Percentiles rank a stretch among this genome's conserved stretches.
Evolutionary conservation across 2,113 vertebrate genomes (phyloP).

Genomic region (Cynocephalus volans): DNA sequence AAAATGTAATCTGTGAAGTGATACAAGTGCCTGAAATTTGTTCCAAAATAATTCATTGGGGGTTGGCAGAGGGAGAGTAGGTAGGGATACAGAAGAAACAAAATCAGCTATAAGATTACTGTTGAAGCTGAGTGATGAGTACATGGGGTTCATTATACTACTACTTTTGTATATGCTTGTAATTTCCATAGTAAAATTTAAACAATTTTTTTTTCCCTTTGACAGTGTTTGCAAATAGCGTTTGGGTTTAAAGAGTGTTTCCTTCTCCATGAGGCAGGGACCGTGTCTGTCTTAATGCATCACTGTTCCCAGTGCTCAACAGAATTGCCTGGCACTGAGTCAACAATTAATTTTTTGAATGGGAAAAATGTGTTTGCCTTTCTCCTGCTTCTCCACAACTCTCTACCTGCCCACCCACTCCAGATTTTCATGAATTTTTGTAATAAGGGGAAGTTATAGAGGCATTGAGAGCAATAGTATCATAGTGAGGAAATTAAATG

Average conservation of each 20-base stretch:
- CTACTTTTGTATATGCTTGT: neutral
- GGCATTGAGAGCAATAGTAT: neutral
- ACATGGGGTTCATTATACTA: neutral
- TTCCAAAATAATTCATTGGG: neutral
- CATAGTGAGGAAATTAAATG: neutral
- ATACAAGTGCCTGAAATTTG: neutral
- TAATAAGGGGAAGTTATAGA: neutral
- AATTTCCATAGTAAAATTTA: neutral
- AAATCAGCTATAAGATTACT: neutral
- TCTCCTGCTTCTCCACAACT: neutral
- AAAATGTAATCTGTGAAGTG: neutral
- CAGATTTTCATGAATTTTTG: neutral
- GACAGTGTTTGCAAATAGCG: neutral
- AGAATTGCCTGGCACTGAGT: neutral
- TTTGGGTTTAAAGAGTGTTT: constrained; percentile 40
- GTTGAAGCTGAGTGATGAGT: neutral
- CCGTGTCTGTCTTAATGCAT: neutral
- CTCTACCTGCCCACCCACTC: neutral
- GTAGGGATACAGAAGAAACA: neutral
- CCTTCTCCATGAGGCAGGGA: neutral
- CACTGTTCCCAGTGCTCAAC: neutral
- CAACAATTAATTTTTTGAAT: constrained; percentile 9
- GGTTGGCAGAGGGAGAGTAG: neutral
- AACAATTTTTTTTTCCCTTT: no score
- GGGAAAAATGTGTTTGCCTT: neutral